phyloP scores from a whole-genome alignment of 1,140 invertebrate species.

The Drosophila kepulauana region DNA sequence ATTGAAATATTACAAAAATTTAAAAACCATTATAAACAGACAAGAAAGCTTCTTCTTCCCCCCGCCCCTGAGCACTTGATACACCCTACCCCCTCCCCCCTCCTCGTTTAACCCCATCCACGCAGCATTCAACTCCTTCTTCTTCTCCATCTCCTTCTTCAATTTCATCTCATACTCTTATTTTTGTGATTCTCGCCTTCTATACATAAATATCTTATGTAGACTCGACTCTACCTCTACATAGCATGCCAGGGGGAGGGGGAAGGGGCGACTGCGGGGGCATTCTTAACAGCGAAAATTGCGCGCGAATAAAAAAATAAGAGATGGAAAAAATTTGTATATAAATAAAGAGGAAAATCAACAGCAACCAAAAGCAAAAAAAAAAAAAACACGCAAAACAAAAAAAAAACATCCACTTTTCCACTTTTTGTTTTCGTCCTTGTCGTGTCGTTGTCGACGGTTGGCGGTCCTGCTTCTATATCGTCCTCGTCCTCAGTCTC shows the following conservation, averaged over 20 bases:
- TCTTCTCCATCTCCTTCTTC: conserved; percentile 10
- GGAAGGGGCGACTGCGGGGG: not conserved
- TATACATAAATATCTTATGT: conserved; percentile 58
- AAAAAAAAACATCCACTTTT: conserved; percentile 76
- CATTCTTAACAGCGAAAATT: conserved; percentile 68
- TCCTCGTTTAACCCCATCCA: not conserved
- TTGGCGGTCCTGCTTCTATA: conserved; percentile 28
- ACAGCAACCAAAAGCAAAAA: conserved; percentile 51
- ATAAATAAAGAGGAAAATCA: conserved; percentile 59
- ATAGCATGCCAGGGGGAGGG: too few relatives aligned
- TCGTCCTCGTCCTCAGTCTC: not conserved
- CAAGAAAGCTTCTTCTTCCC: conserved; percentile 21
- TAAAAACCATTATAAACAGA: conserved; percentile 81
- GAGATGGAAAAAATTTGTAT: conserved; percentile 33
- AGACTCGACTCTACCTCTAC: conserved; percentile 8
- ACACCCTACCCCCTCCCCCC: not conserved
- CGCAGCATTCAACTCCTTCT: conserved; percentile 6
- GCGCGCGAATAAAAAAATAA: conserved; percentile 68
- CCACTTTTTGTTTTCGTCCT: conserved; percentile 72
- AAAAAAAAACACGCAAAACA: conserved; percentile 35
- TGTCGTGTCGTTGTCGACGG: conserved; percentile 51
- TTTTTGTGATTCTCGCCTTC: not conserved
- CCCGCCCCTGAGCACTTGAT: not conserved
- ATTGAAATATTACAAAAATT: conserved; percentile 82
- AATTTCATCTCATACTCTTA: not conserved